These are phyloP conservation scores for Pogoniulus pusillus DNA, from an alignment of 2,797 vertebrate genomes.

Conservation along the genomic window DNA sequence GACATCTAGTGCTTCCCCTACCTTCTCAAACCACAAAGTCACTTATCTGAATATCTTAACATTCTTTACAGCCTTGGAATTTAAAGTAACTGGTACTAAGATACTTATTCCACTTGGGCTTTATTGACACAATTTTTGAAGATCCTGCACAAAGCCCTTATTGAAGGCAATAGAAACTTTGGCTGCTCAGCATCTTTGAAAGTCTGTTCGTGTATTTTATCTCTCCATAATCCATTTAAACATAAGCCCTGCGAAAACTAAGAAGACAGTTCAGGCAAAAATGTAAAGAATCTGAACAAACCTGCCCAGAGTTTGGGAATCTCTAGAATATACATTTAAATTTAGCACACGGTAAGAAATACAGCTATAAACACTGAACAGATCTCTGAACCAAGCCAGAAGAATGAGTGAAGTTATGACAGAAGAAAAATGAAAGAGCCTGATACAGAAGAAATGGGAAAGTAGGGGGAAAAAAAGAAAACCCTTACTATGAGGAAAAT, in stretches of 20 bases:
- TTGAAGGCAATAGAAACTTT: background rate
- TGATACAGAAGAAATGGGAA: slow-evolving; percentile 7
- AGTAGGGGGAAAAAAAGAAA: background rate
- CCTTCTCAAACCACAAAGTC: slow-evolving; percentile 9
- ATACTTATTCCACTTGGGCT: background rate
- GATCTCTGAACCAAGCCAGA: background rate
- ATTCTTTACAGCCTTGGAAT: slow-evolving; percentile 19
- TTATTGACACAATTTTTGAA: background rate
- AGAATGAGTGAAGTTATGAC: slow-evolving; percentile 60
- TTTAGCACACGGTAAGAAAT: slow-evolving; percentile 39
- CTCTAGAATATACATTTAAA: slow-evolving; percentile 62
- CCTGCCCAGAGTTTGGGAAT: slow-evolving; percentile 24
- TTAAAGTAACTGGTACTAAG: slow-evolving; percentile 58
- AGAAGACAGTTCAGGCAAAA: background rate
- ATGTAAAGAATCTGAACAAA: slow-evolving; percentile 41
- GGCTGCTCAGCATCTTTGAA: background rate
- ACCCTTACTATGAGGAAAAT: slow-evolving; percentile 4
- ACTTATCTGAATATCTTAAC: slow-evolving; percentile 20
- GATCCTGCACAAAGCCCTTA: background rate
- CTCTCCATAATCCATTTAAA: slow-evolving; percentile 44
- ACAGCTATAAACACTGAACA: slow-evolving; percentile 17
- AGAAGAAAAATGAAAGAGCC: slow-evolving; percentile 60
- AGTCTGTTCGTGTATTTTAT: slow-evolving; percentile 4
- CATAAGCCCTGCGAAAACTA: slow-evolving; percentile 5
- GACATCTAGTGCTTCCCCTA: slow-evolving; percentile 35